Base-by-base conservation (phyloP, 2,797 vertebrate genomes). In the Phalloptychus januarius region DNA sequence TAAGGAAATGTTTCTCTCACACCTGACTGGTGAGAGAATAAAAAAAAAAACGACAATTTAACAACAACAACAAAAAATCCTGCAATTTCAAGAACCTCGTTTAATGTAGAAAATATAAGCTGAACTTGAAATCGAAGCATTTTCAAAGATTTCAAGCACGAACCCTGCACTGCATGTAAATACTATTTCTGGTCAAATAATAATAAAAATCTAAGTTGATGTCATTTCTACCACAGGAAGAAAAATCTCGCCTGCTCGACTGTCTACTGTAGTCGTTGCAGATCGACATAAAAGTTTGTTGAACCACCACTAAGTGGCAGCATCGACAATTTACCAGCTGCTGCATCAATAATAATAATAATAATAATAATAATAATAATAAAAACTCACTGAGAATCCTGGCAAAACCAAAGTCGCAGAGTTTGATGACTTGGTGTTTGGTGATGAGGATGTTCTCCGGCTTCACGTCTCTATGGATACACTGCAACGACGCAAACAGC, bases 391-490 rank as follows among this genome's bases (percentile, higher is more conserved):
- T 99, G 86, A 99, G 95, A 56, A 98, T 95, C 82, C 98, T 95
- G 80, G 98, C 98, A 38, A 99, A 99, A 40, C 98, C 98, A 2
- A 99, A 99, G 93, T 99, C 98, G 76, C 98, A 99, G 56, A 99
- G 97, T 78, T 99, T 99, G 94, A 99, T 97, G 93, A 99, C 96
- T 0, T 95, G 97, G 65, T 98, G 97, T 91, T 97, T 99, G 33
- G 98, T 98, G 92, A 99, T 96, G 87, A 99, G 96, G 77, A 99
- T 99, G 75, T 99, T 99, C 87, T 99, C 98, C 0, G 98, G 98
- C 88, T 99, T 99, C 40, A 99, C 97, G 61, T 99, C 98, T 79
- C 98, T 91, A 87, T 99, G 98, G 81, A 99, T 99, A 90, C 98
- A 99, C 98, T 99, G 93, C 63, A 72, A 52, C 78, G 6, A 82